Evolutionary conservation across 2,888 invertebrate genomes (phyloP), one percentile per base, ranked within the genome.

Genomic region (Cheilosia impressa): DNA sequence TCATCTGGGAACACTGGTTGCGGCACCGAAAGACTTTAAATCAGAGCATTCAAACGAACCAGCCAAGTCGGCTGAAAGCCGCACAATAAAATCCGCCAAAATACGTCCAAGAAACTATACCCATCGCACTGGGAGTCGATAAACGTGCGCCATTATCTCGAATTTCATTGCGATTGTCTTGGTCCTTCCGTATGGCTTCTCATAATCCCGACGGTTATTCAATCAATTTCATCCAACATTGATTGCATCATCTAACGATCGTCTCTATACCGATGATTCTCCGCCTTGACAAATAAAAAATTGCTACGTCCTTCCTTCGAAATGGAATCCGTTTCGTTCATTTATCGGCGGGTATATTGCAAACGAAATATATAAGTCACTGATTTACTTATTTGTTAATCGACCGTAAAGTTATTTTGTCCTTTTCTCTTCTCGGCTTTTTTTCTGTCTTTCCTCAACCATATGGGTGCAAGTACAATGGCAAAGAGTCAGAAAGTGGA

Each of bases 381-480:
- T 81, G 85, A 81, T 85, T 85, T 85, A 77, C 85, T 85, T 85
- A 85, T 81, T 85, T 85, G 71, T 72, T 85, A 85, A 85, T 85
- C 85, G 85, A 81, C 57, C 85, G 85, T 85, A 85, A 81, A 72
- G 24, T 72, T 68, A 76, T 85, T 85, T 72, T 66, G 68, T 77
- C 72, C 81, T 58, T 77, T 31, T 63, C 31, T 47, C 50, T 34
- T 47, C 62, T 53, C 68, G 15, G 58, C 45, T 9, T 2, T 17
- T 2, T n/a, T 10, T 43, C 31, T 27, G 1, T 27, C 6, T 27
- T 45, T 69, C 19, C 47, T 24, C 53, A 34, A 47, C 52, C 79
- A 65, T 79, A 75, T 79, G 83, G 47, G 68, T 68, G 19, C 60
- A 34, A 34, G 60, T 6, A 27, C 15, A n/a, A n/a, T n/a, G n/a